A percentile compares a stretch with the other conserved stretches of the same genome.
phyloP scores from a whole-genome alignment of 2,888 invertebrate species.

The Flexamia atlantica region DNA sequence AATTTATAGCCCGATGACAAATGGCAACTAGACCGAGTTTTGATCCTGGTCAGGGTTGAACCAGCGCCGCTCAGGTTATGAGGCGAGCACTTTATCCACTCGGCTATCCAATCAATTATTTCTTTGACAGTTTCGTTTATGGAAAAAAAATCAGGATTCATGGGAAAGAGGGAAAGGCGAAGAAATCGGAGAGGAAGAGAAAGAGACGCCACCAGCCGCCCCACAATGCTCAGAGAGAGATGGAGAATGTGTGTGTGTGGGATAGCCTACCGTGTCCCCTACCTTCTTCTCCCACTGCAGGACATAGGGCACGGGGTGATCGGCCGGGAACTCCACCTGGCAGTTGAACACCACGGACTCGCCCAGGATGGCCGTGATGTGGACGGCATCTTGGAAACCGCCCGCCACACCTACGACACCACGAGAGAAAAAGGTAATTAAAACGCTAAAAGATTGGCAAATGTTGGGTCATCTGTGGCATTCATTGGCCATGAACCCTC shows the following conservation, averaged over 20 bases:
- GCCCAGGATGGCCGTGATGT: slow-evolving; percentile 97
- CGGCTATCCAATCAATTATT: no score
- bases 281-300: slow-evolving; percentile 99
- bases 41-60: no score
- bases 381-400: slow-evolving; percentile 94
- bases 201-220: slow-evolving; percentile 52
- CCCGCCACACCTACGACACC: slow-evolving; percentile 78
- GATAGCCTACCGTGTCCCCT: slow-evolving; percentile 73
- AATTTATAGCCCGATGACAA: no score
- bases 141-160: no score
- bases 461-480: no score
- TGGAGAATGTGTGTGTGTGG: slow-evolving; percentile 61
- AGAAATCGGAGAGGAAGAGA: slow-evolving; percentile 27
- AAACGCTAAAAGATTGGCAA: no score
- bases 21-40: no score
- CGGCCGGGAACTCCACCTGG: slow-evolving; percentile 97
- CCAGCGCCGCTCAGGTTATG: no score
- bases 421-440: no score
- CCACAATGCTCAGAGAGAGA: slow-evolving; percentile 70
- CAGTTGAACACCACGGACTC: slow-evolving; percentile 99
- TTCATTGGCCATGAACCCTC: no score
- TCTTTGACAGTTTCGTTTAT: no score
- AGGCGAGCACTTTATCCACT: no score
- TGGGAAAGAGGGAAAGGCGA: background rate
- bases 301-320: slow-evolving; percentile 97